These are phyloP conservation scores for Luperina nickerlii DNA, from an alignment of 2,888 invertebrate species.

Conservation along the genomic window DNA sequence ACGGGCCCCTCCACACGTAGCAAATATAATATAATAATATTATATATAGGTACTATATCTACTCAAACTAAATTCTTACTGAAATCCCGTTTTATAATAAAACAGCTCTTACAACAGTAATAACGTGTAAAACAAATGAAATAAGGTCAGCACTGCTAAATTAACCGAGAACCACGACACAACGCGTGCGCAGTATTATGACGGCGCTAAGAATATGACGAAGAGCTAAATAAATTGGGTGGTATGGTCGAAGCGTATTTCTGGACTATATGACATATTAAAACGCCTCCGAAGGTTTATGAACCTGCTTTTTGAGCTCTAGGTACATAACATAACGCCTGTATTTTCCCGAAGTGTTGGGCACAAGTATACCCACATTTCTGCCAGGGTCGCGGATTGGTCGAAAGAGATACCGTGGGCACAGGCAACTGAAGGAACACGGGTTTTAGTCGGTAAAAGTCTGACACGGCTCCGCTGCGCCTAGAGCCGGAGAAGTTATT, in stretches of 20 bases:
- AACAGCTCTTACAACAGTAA: background rate
- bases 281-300: background rate
- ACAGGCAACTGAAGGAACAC: too few relatives aligned
- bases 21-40: too few relatives aligned
- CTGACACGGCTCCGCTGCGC: too few relatives aligned
- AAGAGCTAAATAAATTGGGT: constrained; percentile 28
- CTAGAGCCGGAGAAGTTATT: too few relatives aligned
- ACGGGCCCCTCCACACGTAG: too few relatives aligned
- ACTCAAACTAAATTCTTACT: background rate
- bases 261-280: background rate
- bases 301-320: background rate
- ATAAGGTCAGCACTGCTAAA: constrained; percentile 30
- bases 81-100: constrained; percentile 5
- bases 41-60: too few relatives aligned
- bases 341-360: background rate
- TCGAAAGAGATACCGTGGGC: too few relatives aligned
- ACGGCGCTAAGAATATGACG: constrained; percentile 39
- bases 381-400: too few relatives aligned
- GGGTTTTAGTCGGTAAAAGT: too few relatives aligned
- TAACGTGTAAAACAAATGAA: constrained; percentile 30
- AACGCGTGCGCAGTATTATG: constrained; percentile 26
- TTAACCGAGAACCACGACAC: constrained; percentile 9
- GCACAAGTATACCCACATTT: background rate
- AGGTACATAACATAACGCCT: background rate
- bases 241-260: constrained; percentile 34